Percentiles rank a stretch among this genome's conserved stretches.
Conservation (phyloP, 92 coral and sea anemone species). For the Epizoanthus rinbou region DNA sequence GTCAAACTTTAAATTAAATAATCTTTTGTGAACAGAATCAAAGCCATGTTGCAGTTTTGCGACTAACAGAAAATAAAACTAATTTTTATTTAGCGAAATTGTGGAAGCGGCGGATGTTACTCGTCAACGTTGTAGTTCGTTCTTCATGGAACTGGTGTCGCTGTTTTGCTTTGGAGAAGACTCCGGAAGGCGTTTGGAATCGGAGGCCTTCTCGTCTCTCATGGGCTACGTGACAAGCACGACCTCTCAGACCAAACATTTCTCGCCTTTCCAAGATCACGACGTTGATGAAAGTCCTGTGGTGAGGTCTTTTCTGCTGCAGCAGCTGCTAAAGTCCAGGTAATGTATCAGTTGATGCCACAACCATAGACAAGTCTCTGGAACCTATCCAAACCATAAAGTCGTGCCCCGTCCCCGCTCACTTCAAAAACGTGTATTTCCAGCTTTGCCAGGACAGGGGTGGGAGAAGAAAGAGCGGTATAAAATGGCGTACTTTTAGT, state of each 20-base stretch:
- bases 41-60: too few relatives aligned
- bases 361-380: too few relatives aligned
- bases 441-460: too few relatives aligned
- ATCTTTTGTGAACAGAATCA: too few relatives aligned
- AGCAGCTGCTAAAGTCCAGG: constrained; percentile 78
- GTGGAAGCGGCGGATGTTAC: constrained; percentile 21
- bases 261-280: constrained; percentile 71
- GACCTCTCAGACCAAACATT: constrained; percentile 52
- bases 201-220: constrained; percentile 40
- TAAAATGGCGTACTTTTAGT: too few relatives aligned
- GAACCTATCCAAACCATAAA: too few relatives aligned
- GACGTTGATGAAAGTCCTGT: constrained; percentile 76
- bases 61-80: too few relatives aligned
- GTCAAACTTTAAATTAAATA: too few relatives aligned
- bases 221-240: constrained; percentile 64
- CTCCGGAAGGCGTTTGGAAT: constrained; percentile 36
- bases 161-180: constrained; percentile 76
- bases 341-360: neutral
- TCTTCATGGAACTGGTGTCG: constrained; percentile 83
- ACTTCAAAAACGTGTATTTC: too few relatives aligned
- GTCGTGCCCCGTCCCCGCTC: too few relatives aligned
- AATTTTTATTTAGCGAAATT: neutral
- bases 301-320: constrained; percentile 80
- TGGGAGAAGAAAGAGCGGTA: too few relatives aligned
- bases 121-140: constrained; percentile 72